Conservation (phyloP, 2,797 vertebrate genomes). For the Jordanella pulchra region DNA sequence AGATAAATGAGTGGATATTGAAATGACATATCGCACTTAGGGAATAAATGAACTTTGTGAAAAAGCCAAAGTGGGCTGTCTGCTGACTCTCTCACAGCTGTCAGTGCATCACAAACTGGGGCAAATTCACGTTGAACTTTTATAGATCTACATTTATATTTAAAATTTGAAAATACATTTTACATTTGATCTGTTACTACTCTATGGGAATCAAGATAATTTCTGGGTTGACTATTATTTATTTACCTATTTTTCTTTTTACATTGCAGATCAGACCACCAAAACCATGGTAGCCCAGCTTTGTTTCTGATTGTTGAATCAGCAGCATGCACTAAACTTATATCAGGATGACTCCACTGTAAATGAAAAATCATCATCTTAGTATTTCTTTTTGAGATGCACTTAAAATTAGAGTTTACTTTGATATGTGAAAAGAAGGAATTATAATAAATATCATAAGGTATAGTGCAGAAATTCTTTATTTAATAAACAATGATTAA, state of each 20-base stretch:
- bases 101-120: not conserved
- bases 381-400: not conserved
- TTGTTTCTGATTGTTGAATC: conserved; percentile 21
- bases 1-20: conserved; percentile 34
- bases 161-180: not conserved
- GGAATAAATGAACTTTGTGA: conserved; percentile 3
- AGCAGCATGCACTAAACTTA: conserved; percentile 32
- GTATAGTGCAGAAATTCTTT: not conserved
- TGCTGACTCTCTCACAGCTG: not conserved
- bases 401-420: not conserved
- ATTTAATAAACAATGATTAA: not conserved
- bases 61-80: conserved; percentile 14
- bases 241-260: not conserved
- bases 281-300: conserved; percentile 1
- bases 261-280: conserved; percentile 6
- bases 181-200: conserved; percentile 8
- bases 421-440: not conserved
- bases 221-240: not conserved
- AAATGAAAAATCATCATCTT: conserved; percentile 28
- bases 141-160: not conserved
- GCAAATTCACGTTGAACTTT: not conserved
- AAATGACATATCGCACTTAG: conserved; percentile 16
- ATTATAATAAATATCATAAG: not conserved
- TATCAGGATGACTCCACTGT: conserved; percentile 22
- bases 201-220: not conserved